Conservation (phyloP, 1,140 invertebrate species). For the Ooceraea biroi region DNA sequence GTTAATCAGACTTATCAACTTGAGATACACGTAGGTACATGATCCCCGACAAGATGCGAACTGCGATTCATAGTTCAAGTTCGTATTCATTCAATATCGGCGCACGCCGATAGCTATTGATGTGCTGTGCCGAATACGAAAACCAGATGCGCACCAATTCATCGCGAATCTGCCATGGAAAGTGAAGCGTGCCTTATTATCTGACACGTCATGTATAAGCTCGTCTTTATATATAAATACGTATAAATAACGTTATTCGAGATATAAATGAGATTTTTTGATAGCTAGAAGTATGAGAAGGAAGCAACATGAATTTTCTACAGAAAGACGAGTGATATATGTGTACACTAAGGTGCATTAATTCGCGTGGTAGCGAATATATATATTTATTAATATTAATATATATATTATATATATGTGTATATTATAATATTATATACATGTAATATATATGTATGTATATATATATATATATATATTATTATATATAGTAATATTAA, state of each 20-base stretch:
- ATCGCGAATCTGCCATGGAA: neutral
- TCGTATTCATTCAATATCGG: slow-evolving; percentile 18
- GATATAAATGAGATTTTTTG: neutral
- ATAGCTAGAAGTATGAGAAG: no score
- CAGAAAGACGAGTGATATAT: no score
- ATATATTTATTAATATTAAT: no score
- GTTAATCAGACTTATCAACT: slow-evolving; percentile 75
- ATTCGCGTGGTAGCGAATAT: no score
- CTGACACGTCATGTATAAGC: neutral
- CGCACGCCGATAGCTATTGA: neutral
- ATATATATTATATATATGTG: no score
- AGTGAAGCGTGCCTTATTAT: slow-evolving; percentile 1
- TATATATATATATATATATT: neutral
- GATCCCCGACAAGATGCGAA: slow-evolving; percentile 60
- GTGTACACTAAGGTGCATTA: no score
- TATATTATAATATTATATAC: no score
- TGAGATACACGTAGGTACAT: slow-evolving; percentile 62
- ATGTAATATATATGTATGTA: neutral
- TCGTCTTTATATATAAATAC: neutral
- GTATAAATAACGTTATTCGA: neutral
- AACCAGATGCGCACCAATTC: neutral
- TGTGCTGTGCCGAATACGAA: neutral
- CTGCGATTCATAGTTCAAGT: slow-evolving; percentile 52
- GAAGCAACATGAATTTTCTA: no score
- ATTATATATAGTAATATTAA: no score